Conservation (phyloP, 2,888 invertebrate species). For the Saturnia japonica region DNA sequence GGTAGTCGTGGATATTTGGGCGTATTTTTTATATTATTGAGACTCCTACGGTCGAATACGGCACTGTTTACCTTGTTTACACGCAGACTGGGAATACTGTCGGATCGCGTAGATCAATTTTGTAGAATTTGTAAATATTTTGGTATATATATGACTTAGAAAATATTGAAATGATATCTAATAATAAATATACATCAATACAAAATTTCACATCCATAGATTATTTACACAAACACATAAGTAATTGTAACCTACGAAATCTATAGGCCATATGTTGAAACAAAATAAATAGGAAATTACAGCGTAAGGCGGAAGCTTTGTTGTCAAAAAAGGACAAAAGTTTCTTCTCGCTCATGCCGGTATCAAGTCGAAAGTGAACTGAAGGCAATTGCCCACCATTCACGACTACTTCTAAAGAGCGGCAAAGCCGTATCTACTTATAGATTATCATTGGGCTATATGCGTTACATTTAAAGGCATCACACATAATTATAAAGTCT, state of each 20-base stretch:
- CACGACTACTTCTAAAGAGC: too few relatives aligned
- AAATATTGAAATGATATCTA: not conserved
- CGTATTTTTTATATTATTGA: slow-evolving; percentile 79
- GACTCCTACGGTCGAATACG: slow-evolving; percentile 47
- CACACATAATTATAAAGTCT: not conserved
- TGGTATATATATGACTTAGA: not conserved
- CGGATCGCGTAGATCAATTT: slow-evolving; percentile 16
- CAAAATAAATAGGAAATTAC: too few relatives aligned
- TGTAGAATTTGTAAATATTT: slow-evolving; percentile 18
- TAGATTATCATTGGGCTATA: too few relatives aligned
- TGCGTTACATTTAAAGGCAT: not conserved
- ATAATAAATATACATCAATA: not conserved
- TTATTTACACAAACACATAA: not conserved
- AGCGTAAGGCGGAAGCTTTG: too few relatives aligned
- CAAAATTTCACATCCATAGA: not conserved
- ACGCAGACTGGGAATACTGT: slow-evolving; percentile 30
- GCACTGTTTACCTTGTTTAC: slow-evolving; percentile 69
- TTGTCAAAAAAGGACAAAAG: too few relatives aligned
- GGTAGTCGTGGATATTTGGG: slow-evolving; percentile 40
- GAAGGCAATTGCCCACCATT: too few relatives aligned
- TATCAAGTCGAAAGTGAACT: too few relatives aligned
- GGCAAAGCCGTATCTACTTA: too few relatives aligned
- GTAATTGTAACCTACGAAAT: not conserved
- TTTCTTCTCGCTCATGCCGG: too few relatives aligned
- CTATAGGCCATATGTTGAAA: too few relatives aligned